Conservation (phyloP, 2,888 invertebrate genomes). For the Drosophila siamana region DNA sequence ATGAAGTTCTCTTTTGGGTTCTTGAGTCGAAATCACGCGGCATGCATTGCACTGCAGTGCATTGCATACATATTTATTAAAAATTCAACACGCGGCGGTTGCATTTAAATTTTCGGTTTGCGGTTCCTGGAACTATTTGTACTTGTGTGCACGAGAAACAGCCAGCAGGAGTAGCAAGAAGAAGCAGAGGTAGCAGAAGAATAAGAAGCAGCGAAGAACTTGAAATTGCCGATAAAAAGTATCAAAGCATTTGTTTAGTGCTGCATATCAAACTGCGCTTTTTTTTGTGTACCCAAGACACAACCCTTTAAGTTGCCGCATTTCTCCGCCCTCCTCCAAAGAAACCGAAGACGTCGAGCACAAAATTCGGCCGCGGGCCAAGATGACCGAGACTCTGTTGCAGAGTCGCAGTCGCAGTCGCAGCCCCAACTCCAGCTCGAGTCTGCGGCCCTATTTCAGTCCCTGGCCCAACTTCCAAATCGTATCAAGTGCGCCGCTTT, state of each 20-base stretch:
- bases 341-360: slow-evolving; percentile 25
- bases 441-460: background rate
- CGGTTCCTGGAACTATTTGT: slow-evolving; percentile 63
- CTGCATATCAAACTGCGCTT: slow-evolving; percentile 53
- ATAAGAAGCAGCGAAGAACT: too few species aligned
- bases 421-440: background rate
- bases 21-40: background rate
- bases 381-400: background rate
- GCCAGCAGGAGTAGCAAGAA: slow-evolving; percentile 3
- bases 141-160: slow-evolving; percentile 28
- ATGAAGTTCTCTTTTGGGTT: slow-evolving; percentile 5
- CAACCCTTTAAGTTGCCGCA: slow-evolving; percentile 6
- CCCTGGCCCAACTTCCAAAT: slow-evolving; percentile 11
- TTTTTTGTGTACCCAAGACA: background rate
- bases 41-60: slow-evolving; percentile 16
- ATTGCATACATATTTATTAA: slow-evolving; percentile 44
- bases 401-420: slow-evolving; percentile 1
- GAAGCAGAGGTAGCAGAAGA: background rate
- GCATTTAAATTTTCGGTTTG: slow-evolving; percentile 61
- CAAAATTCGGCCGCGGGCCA: background rate
- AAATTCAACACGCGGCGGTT: slow-evolving; percentile 60
- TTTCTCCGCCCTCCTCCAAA: slow-evolving; percentile 17
- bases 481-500: slow-evolving; percentile 65
- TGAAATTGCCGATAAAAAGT: slow-evolving; percentile 36
- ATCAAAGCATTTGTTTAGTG: slow-evolving; percentile 19